Evolutionary conservation across 2,888 invertebrate genomes (phyloP).

Genomic region (Eupithecia dodoneata): DNA sequence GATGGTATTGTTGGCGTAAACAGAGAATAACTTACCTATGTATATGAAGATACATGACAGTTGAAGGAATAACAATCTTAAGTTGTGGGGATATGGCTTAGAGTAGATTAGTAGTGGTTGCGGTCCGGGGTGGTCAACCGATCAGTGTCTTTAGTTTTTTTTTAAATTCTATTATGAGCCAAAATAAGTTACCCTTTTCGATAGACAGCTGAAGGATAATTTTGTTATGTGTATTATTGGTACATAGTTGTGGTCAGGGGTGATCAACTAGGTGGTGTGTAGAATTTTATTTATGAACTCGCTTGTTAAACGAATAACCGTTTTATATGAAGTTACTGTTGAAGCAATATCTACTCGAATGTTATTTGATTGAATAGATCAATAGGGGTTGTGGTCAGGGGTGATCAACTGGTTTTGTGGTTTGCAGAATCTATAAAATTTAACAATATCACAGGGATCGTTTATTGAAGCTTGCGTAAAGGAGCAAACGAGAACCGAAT

Average conservation of each 20-base stretch:
- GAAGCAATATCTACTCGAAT: not conserved
- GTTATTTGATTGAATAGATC: not conserved
- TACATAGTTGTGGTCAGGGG: not conserved
- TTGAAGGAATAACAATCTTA: not conserved
- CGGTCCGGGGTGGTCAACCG: not conserved
- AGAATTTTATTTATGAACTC: not conserved
- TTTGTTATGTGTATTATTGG: not conserved
- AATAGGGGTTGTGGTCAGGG: not conserved
- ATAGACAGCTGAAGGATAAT: not conserved
- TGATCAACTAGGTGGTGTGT: not conserved
- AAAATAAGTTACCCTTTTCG: not conserved
- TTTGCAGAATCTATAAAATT: not conserved
- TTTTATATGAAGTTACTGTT: not conserved
- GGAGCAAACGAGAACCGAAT: not conserved
- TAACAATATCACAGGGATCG: not conserved
- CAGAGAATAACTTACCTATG: constrained; percentile 13
- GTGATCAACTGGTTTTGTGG: not conserved
- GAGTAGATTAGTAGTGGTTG: not conserved
- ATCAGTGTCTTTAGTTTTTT: not conserved
- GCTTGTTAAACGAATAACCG: not conserved
- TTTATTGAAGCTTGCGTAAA: not conserved
- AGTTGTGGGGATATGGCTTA: not conserved
- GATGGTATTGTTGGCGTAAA: constrained; percentile 13
- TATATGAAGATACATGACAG: not conserved
- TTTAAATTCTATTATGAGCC: not conserved